Percentiles rank a stretch among this genome's conserved stretches.
phyloP scores from a whole-genome alignment of 2,797 vertebrate species.

The Karalla daura region DNA sequence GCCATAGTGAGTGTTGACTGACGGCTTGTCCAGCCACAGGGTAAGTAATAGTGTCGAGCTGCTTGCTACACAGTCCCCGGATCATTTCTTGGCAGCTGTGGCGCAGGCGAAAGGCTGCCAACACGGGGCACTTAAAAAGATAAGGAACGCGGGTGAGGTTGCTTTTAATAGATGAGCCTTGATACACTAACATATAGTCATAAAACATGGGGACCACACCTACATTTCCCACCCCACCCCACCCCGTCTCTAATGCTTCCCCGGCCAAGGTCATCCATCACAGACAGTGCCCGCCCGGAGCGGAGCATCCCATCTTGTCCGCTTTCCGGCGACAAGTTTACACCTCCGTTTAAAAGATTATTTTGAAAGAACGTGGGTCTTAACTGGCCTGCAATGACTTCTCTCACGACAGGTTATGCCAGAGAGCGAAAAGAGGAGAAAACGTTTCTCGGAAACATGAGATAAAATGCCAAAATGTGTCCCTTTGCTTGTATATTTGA shows the following conservation, averaged over 20 bases:
- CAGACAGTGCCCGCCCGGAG: conserved; percentile 23
- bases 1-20: conserved; percentile 61
- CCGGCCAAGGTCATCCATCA: conserved; percentile 74
- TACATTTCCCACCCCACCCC: conserved; percentile 63
- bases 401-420: conserved; percentile 23
- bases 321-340: conserved; percentile 56
- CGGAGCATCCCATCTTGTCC: conserved; percentile 41
- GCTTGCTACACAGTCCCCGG: conserved; percentile 40
- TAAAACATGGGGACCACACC: conserved; percentile 77
- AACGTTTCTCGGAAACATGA: conserved; percentile 28
- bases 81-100: conserved; percentile 75
- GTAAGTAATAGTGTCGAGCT: conserved; percentile 36
- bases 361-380: conserved; percentile 40
- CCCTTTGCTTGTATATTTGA: not conserved
- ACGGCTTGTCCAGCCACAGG: conserved; percentile 49
- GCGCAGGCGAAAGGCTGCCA: conserved; percentile 57
- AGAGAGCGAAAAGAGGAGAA: conserved; percentile 31
- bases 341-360: conserved; percentile 61
- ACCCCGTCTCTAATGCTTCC: conserved; percentile 30
- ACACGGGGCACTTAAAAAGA: conserved; percentile 74
- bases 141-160: conserved; percentile 56
- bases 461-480: conserved; percentile 28
- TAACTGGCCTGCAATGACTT: conserved; percentile 30
- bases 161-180: conserved; percentile 73
- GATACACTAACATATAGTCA: conserved; percentile 71